Conservation (phyloP, 92 coral and sea anemone species). For the Epizoanthus illoricatus region DNA sequence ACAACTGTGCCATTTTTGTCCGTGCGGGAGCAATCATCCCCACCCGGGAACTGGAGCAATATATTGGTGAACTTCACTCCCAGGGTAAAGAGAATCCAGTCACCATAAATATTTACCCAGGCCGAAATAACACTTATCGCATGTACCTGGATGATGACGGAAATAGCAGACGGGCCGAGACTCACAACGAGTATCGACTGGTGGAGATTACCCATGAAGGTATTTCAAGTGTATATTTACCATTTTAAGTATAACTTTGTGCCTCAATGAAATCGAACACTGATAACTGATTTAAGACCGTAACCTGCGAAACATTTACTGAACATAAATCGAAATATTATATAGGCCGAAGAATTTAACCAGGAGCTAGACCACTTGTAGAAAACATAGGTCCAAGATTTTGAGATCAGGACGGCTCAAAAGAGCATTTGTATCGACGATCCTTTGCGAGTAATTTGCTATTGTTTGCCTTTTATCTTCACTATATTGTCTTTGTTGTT, state of each 20-base stretch:
- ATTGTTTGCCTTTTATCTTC: no score
- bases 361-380: no score
- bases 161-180: slow-evolving; percentile 58
- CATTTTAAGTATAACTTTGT: no score
- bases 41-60: slow-evolving; percentile 72
- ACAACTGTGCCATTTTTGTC: slow-evolving; percentile 76
- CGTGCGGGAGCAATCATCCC: slow-evolving; percentile 83
- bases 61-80: slow-evolving; percentile 70
- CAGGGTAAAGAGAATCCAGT: slow-evolving; percentile 68
- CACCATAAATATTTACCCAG: slow-evolving; percentile 73
- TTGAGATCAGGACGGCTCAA: no score
- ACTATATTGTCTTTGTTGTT: background rate
- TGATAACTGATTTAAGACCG: no score
- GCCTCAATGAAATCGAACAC: no score
- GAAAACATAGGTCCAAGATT: no score
- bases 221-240: background rate
- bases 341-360: no score
- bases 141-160: slow-evolving; percentile 76
- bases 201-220: slow-evolving; percentile 69
- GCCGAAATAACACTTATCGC: slow-evolving; percentile 56
- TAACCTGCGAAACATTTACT: no score
- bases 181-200: slow-evolving; percentile 52
- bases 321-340: no score
- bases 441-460: no score
- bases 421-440: no score